These are phyloP conservation scores for Saccostrea glomerata DNA, from an alignment of 1,140 invertebrate genomes.

Conservation along the genomic window DNA sequence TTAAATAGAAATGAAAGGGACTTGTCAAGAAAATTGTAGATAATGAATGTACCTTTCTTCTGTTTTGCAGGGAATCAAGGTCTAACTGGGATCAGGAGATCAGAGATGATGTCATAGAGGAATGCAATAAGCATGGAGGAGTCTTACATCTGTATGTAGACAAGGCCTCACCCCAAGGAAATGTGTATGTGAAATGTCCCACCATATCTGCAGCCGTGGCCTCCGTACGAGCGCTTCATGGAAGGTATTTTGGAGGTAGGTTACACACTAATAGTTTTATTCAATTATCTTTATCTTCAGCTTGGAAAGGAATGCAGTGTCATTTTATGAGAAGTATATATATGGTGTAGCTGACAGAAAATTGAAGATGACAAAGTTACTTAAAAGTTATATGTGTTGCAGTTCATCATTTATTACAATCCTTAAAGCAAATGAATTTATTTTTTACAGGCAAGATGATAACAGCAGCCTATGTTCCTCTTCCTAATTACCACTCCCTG, in stretches of 20 bases:
- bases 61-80: conserved; percentile 73
- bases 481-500: conserved; percentile 97
- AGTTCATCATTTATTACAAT: too few relatives aligned
- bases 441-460: conserved; percentile 91
- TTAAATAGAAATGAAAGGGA: too few relatives aligned
- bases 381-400: too few relatives aligned
- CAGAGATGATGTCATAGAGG: conserved; percentile 98
- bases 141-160: conserved; percentile 98
- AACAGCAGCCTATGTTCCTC: conserved; percentile 97
- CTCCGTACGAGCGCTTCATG: conserved; percentile 97
- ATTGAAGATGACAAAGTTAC: too few relatives aligned
- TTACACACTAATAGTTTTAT: not conserved
- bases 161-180: conserved; percentile 95
- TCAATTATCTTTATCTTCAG: too few relatives aligned
- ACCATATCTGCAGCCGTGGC: conserved; percentile 96
- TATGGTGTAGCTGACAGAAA: too few relatives aligned
- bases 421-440: not conserved
- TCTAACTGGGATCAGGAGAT: conserved; percentile 95
- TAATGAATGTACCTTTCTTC: too few relatives aligned
- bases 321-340: too few relatives aligned
- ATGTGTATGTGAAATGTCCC: conserved; percentile 99
- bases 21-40: too few relatives aligned
- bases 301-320: too few relatives aligned
- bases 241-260: conserved; percentile 95
- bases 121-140: conserved; percentile 98